Percentiles rank a stretch among this genome's conserved stretches.
These are phyloP conservation scores for Chrysochloris asiatica DNA, from an alignment of 2,113 vertebrate species.

Conservation along the genomic window DNA sequence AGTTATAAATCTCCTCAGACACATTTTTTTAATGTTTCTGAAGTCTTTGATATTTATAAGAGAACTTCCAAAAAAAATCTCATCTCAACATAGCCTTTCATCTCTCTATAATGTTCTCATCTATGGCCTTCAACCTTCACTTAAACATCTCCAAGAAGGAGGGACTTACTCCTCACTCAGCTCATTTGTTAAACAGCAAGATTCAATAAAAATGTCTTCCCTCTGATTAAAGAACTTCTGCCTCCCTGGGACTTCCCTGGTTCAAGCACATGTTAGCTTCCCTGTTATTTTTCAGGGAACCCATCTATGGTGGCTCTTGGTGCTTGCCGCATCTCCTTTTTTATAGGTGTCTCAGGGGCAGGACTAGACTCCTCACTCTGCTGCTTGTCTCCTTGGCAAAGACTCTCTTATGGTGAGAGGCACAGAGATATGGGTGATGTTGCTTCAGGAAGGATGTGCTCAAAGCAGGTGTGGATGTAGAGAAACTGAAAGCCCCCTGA, in stretches of 20 bases:
- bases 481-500: neutral
- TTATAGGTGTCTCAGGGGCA: neutral
- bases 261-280: neutral
- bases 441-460: neutral
- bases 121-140: neutral
- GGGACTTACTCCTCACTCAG: neutral
- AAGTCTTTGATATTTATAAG: neutral
- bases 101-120: neutral
- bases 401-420: neutral
- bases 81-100: neutral
- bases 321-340: neutral
- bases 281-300: neutral
- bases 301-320: neutral
- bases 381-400: neutral
- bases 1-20: neutral
- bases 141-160: neutral
- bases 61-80: neutral
- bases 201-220: neutral
- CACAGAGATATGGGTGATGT: neutral
- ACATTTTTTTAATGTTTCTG: neutral
- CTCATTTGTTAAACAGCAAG: neutral
- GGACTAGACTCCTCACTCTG: neutral
- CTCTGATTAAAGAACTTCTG: neutral
- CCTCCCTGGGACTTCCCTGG: neutral
- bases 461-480: neutral